Conservation (phyloP, 2,797 vertebrate genomes). For the Ceryle rudis region DNA sequence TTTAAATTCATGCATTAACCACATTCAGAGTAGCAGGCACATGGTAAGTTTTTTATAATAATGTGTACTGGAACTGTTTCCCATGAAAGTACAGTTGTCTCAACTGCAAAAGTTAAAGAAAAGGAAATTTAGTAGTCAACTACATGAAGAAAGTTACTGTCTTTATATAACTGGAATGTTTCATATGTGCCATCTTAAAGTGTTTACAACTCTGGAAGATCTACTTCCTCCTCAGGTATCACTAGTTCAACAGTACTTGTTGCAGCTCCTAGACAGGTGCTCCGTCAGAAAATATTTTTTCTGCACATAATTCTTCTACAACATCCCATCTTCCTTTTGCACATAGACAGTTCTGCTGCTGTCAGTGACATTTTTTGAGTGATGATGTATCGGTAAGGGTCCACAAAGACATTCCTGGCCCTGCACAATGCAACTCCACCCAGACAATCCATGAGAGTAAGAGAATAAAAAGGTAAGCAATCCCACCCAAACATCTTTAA, state of each 20-base stretch:
- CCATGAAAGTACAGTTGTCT: background rate
- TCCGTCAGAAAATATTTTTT: background rate
- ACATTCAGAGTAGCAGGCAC: background rate
- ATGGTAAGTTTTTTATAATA: background rate
- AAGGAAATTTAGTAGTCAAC: background rate
- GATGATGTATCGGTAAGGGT: rapidly evolving
- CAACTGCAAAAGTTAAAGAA: background rate
- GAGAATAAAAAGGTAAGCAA: background rate
- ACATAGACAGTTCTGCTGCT: background rate
- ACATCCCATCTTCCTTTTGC: background rate
- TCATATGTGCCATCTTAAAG: background rate
- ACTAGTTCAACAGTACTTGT: background rate
- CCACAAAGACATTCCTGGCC: background rate
- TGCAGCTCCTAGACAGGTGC: background rate
- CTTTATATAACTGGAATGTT: background rate
- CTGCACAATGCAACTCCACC: background rate
- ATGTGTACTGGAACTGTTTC: background rate
- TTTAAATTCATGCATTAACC: background rate
- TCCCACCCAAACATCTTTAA: background rate
- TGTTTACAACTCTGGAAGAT: background rate
- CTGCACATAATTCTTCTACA: background rate
- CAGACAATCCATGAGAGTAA: background rate
- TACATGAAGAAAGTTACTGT: background rate
- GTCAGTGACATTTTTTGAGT: background rate
- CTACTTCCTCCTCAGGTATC: background rate